These are phyloP conservation scores for Macaca mulatta DNA, from an alignment of 2,113 vertebrate genomes.

Conservation along the genomic window DNA sequence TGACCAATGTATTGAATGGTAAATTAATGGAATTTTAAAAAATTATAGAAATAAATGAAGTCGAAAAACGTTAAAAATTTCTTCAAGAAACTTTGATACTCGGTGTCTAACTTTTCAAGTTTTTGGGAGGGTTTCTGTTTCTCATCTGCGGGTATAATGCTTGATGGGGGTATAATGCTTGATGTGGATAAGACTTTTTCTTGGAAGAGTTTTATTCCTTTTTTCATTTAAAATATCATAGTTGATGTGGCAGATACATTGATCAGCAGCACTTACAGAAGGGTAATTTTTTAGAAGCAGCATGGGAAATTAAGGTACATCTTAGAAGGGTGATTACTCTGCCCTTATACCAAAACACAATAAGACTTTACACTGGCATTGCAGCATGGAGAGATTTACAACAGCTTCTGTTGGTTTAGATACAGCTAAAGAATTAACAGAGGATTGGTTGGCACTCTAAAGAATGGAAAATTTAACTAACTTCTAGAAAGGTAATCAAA, in stretches of 20 bases:
- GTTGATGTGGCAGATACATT: constrained; percentile 9
- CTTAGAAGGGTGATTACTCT: constrained; percentile 14
- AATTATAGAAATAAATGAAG: background rate
- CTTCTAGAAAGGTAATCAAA: background rate
- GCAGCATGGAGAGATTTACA: constrained; percentile 30
- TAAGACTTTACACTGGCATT: background rate
- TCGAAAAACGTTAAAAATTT: background rate
- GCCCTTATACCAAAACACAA: constrained; percentile 3
- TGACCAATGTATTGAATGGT: background rate
- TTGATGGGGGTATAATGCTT: background rate
- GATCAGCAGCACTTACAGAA: background rate
- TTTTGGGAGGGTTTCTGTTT: background rate
- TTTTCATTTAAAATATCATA: constrained; percentile 37
- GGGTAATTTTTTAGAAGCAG: constrained; percentile 24
- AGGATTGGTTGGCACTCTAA: background rate
- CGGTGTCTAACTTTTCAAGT: background rate
- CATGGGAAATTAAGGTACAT: background rate
- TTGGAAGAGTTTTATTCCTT: background rate
- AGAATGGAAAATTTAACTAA: constrained; percentile 24
- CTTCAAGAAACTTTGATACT: background rate
- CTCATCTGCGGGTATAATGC: background rate
- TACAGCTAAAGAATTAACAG: constrained; percentile 7
- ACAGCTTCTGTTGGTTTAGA: background rate
- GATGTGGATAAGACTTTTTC: background rate
- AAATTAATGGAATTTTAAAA: background rate